These are phyloP conservation scores for Acanthisitta chloris DNA, from an alignment of 2,113 vertebrate species.

Conservation along the genomic window DNA sequence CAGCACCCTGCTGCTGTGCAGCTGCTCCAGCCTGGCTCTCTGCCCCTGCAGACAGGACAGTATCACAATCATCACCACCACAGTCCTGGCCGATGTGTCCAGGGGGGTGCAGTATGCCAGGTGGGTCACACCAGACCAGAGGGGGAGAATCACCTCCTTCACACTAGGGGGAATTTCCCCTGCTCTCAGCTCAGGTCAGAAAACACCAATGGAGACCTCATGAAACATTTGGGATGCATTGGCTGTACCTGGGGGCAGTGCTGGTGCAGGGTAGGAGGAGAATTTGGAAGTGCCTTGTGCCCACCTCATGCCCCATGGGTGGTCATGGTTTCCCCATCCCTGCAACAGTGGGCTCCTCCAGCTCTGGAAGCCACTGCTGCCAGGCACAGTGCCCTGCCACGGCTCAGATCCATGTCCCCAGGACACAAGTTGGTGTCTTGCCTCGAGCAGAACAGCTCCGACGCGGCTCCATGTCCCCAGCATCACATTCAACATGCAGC, in stretches of 20 bases:
- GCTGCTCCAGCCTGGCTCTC: neutral
- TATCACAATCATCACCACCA: fast-evolving
- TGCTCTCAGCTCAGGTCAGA: neutral
- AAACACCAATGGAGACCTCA: neutral
- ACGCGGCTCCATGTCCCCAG: fast-evolving
- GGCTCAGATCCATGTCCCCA: fast-evolving
- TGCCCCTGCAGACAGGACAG: fast-evolving
- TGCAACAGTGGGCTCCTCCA: neutral
- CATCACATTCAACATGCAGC: fast-evolving
- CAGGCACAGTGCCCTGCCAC: fast-evolving
- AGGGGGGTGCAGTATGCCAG: too few relatives aligned
- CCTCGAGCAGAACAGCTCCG: neutral
- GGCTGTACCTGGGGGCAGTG: neutral
- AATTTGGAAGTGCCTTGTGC: neutral
- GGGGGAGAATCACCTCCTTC: too few relatives aligned
- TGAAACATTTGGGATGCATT: fast-evolving
- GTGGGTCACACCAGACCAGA: too few relatives aligned
- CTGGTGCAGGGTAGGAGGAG: neutral
- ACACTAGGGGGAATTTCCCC: fast-evolving
- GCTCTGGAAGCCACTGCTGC: fast-evolving
- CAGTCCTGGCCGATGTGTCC: fast-evolving
- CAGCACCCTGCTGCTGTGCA: fast-evolving
- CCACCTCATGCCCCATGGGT: fast-evolving
- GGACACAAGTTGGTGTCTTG: neutral
- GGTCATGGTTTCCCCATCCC: neutral